phyloP scores from a whole-genome alignment of 1,140 invertebrate species.

The Drosophila parabipectinata region DNA sequence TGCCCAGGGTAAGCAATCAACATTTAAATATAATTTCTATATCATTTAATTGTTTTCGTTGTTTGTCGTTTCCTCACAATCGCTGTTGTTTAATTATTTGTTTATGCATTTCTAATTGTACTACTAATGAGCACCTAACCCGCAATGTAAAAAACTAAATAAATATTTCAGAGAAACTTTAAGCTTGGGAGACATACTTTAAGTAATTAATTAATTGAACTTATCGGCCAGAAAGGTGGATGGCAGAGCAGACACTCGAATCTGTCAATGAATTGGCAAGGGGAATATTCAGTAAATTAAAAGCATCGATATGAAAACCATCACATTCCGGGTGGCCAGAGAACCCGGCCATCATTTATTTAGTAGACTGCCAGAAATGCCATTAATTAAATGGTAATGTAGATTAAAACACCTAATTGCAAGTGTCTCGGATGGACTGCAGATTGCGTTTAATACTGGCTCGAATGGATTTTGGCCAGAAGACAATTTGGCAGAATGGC shows the following conservation, averaged over 20 bases:
- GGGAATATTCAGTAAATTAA: conserved; percentile 1
- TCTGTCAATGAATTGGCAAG: not conserved
- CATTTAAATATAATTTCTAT: conserved; percentile 57
- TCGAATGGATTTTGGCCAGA: conserved; percentile 12
- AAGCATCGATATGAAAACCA: conserved; percentile 3
- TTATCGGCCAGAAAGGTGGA: not conserved
- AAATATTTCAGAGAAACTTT: not conserved
- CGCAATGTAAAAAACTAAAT: not conserved
- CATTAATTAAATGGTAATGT: conserved; percentile 28
- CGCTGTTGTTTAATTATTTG: conserved; percentile 57
- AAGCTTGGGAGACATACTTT: not conserved
- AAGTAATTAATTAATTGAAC: not conserved
- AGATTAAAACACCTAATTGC: conserved; percentile 10
- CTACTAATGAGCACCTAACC: conserved; percentile 45
- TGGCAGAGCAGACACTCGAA: conserved; percentile 1
- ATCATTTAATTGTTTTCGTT: conserved; percentile 55
- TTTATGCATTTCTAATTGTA: conserved; percentile 46
- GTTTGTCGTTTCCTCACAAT: conserved; percentile 38
- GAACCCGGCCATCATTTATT: conserved; percentile 24
- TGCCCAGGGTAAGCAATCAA: conserved; percentile 83
- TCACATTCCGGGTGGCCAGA: not conserved
- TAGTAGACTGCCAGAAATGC: conserved; percentile 7
- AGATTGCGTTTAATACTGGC: not conserved
- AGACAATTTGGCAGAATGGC: conserved; percentile 22
- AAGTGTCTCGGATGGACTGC: not conserved